Evolutionary conservation across 2,888 invertebrate genomes (phyloP), one percentile per base, ranked within the genome.

Genomic region (Ophraella communa): DNA sequence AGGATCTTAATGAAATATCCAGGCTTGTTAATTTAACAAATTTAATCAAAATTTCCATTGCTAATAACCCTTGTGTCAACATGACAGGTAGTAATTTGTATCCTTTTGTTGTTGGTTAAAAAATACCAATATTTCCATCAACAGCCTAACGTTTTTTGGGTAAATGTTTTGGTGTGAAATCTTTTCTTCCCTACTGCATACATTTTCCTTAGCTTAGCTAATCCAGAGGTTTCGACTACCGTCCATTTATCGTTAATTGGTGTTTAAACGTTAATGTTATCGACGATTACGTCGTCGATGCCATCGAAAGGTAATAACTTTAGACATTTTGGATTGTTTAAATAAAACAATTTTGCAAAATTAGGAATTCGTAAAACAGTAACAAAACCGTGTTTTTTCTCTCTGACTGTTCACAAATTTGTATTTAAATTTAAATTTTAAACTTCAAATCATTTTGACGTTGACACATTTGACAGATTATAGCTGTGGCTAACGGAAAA

Each of bases 231-330:
- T 95, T 93, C 82, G 94, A 95, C 82, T 94, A 95, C 83, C 89
- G 96, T 63, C 95, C 96, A 35, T 96, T 94, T 84, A 89, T 96
- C 66, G 87, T 96, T 65, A 96, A 96, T 83, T 96, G 96, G 96
- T 94, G 95, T 81, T 88, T 94, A 87, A 91, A 89, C 77, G 88
- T 96, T 27, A 92, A 92, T 80, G 87, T 91, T 17, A 91, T 96
- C 57, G 96, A 96, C 81, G 95, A 95, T 11, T 93, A 91, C 80
- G 88, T 91, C 52, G 93, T 96, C 70, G 92, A 93, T 81, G 93
- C 95, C 62, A 92, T 95, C 74, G 96, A 96, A 86, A 93, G 92
- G 94, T 93, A 73, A 68, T 44, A 11, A 7, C 4, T 24, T 4
- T 57, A 24, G n/a, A 24, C 11, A 44, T 54, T 33, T 17, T 56